Conservation (phyloP, 2,888 invertebrate species). For the Nomada fucata region DNA sequence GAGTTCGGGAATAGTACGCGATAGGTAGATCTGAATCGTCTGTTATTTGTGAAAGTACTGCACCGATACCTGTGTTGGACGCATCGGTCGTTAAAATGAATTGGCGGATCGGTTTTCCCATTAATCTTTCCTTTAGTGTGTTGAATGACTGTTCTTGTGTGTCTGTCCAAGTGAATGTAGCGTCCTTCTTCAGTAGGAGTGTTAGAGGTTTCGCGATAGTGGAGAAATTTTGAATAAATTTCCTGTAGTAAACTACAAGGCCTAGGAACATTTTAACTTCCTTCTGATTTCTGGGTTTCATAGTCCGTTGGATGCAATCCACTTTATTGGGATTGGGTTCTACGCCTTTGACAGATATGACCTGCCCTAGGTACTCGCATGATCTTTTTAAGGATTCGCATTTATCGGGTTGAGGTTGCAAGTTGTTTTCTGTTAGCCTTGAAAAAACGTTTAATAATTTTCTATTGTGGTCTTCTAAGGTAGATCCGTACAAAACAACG, state of each 20-base stretch:
- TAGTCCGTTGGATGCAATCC: slow-evolving; percentile 2
- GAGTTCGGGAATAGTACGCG: neutral
- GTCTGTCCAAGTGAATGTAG: slow-evolving; percentile 10
- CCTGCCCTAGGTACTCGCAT: slow-evolving; percentile 7
- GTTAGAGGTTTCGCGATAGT: slow-evolving; percentile 40
- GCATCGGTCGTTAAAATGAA: slow-evolving; percentile 7
- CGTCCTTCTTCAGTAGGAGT: slow-evolving; percentile 33
- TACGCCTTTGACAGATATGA: neutral
- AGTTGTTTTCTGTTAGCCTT: slow-evolving; percentile 28
- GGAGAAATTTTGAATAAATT: slow-evolving; percentile 51
- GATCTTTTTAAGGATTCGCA: neutral
- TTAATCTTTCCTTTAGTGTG: neutral
- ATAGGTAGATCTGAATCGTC: slow-evolving; percentile 8
- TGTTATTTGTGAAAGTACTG: slow-evolving; percentile 2
- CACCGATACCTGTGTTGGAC: slow-evolving; percentile 12
- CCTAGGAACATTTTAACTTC: slow-evolving; percentile 2
- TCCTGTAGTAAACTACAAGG: slow-evolving; percentile 27
- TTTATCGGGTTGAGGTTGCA: neutral
- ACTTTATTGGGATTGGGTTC: slow-evolving; percentile 2
- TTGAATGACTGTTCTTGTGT: neutral
- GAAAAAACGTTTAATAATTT: slow-evolving; percentile 12
- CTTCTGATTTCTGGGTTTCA: slow-evolving; percentile 5
- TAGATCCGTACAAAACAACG: slow-evolving; percentile 47
- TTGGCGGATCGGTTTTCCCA: neutral
- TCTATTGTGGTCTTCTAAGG: slow-evolving; percentile 36